These are phyloP conservation scores for Lepas anatifera DNA, from an alignment of 2,888 invertebrate species.

Conservation along the genomic window DNA sequence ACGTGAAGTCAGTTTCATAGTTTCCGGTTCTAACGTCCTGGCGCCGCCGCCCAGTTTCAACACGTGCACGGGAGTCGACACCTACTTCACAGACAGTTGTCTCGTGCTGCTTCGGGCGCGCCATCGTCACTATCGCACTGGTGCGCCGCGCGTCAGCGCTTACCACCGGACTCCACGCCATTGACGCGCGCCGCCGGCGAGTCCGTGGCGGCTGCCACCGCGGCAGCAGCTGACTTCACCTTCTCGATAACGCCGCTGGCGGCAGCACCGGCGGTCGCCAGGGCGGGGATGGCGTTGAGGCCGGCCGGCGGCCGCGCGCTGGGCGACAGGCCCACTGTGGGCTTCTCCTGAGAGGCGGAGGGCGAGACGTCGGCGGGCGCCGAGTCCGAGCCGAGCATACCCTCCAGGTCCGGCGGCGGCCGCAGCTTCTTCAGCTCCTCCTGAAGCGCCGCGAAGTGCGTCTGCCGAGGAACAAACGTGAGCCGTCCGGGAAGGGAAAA, in stretches of 20 bases:
- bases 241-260: background rate
- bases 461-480: slow-evolving; percentile 37
- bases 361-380: slow-evolving; percentile 2
- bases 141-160: too few species aligned
- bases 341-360: slow-evolving; percentile 12
- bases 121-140: too few species aligned
- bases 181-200: background rate
- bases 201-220: background rate
- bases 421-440: slow-evolving; percentile 74
- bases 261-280: background rate
- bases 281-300: slow-evolving; percentile 14
- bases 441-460: slow-evolving; percentile 67
- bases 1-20: too few species aligned
- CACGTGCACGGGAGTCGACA: too few species aligned
- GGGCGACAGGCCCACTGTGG: slow-evolving; percentile 16
- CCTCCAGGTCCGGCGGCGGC: slow-evolving; percentile 54
- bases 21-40: too few species aligned
- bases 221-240: background rate
- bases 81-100: too few species aligned
- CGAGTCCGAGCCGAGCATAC: slow-evolving; percentile 7
- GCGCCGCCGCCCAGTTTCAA: too few species aligned
- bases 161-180: background rate
- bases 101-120: too few species aligned
- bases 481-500: too few species aligned
- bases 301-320: slow-evolving; percentile 19